Base-by-base conservation (phyloP, 2,797 vertebrate species). In the Lepilemur ruficaudatus region DNA sequence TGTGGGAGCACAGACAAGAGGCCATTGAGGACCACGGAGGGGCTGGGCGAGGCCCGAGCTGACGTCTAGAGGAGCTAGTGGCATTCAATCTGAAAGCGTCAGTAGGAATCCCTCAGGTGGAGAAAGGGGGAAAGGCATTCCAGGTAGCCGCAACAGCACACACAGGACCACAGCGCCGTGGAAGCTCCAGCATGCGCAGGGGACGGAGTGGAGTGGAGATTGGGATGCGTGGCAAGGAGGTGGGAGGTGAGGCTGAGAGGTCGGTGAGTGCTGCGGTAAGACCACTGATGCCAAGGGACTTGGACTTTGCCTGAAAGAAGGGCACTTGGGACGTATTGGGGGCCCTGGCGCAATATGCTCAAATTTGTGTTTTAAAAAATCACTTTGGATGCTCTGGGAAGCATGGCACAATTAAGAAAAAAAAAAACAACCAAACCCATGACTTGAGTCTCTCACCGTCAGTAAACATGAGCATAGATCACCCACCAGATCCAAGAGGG, bases 231-330 rank as follows among this genome's bases (percentile, higher is more conserved):
- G 38, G 43, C 43, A 30, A 65, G 67, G n/a, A 41, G 23, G 14
- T 15, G 57, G 32, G 46, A 35, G 20, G 57, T n/a, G 73, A 78
- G 28, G 32, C 1, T 1, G 50, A 59, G 35, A 48, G 8, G 46
- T 23, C 43, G 2, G 20, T 1, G 10, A 57, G 61, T 0, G 0
- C 12, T 61, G 1, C 59, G 2, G 0, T 5, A 30, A 69, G 81
- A 59, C n/a, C 8, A 0, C 38, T 25, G 28, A 14, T 25, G 48
- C 46, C 46, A 1, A 55, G 25, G 5, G 15, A 20, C 28, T 46
- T 25, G 90, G 18, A 65, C 41, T 59, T 75, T 12, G 0, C n/a
- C 30, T 0, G 32, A 57, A 50, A 35, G 63, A 75, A 61, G 43
- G 55, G 12, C 25, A n/a, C 72, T 38, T 6, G 18, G 28, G 57